These are phyloP conservation scores for Auanema freiburgensis DNA, from an alignment of 2,888 invertebrate species.

Conservation along the genomic window DNA sequence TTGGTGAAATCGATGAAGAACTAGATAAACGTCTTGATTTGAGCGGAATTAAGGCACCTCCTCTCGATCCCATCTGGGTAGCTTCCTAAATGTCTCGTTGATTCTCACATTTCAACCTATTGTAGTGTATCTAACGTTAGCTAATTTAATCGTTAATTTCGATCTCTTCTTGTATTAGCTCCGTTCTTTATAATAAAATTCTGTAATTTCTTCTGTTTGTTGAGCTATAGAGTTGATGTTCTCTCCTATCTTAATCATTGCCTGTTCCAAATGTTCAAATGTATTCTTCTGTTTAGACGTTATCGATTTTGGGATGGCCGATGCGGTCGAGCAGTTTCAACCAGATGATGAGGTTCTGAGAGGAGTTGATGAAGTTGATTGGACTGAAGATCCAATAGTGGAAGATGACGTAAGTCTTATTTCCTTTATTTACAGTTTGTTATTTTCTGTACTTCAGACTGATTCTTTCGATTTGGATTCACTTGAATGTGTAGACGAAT, in stretches of 20 bases:
- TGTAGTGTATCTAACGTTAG: no score
- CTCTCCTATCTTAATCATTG: constrained; percentile 12
- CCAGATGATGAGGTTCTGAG: constrained; percentile 13
- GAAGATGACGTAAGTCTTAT: not conserved
- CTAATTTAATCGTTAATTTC: no score
- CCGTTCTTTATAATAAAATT: no score
- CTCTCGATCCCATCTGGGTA: constrained; percentile 67
- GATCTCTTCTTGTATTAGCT: no score
- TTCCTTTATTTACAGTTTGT: no score
- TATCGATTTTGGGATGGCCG: constrained; percentile 6
- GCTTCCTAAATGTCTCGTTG: constrained; percentile 6
- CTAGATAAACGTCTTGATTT: constrained; percentile 69
- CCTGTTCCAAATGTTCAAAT: not conserved
- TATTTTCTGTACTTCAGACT: not conserved
- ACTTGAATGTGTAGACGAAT: constrained; percentile 29
- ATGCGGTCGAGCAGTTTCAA: not conserved
- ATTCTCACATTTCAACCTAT: no score
- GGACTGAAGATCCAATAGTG: constrained; percentile 13
- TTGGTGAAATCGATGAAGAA: constrained; percentile 72
- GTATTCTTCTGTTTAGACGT: constrained; percentile 3
- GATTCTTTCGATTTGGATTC: constrained; percentile 20
- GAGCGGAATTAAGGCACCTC: constrained; percentile 70
- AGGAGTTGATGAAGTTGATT: constrained; percentile 16
- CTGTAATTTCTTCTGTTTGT: no score
- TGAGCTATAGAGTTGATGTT: constrained; percentile 1